Percentiles rank a stretch among this genome's conserved stretches.
These are phyloP conservation scores for Zenarchopterus dispar DNA, from an alignment of 2,797 vertebrate genomes.

Conservation along the genomic window DNA sequence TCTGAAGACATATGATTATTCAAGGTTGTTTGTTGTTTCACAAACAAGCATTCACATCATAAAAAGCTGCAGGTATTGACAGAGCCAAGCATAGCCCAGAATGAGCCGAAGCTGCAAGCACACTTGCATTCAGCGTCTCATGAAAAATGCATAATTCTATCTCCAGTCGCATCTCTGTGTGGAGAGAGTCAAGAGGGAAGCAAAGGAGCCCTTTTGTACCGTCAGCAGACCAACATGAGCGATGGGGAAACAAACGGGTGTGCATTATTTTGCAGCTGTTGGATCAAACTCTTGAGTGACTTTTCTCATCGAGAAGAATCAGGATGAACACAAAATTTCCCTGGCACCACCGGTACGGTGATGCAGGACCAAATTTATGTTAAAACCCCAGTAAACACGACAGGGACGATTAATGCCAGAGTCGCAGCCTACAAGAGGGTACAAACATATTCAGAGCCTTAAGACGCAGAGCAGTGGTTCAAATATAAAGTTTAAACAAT, in stretches of 20 bases:
- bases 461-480: conserved; percentile 7
- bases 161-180: conserved; percentile 64
- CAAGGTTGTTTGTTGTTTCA: conserved; percentile 49
- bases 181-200: conserved; percentile 65
- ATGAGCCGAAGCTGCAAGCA: conserved; percentile 57
- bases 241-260: conserved; percentile 49
- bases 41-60: conserved; percentile 56
- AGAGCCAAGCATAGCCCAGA: conserved; percentile 62
- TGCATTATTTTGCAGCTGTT: conserved; percentile 43
- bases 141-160: conserved; percentile 79
- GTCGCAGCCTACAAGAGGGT: conserved; percentile 20
- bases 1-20: conserved; percentile 49
- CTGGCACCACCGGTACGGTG: conserved; percentile 24
- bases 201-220: conserved; percentile 58
- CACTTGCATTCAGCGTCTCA: conserved; percentile 64
- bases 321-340: conserved; percentile 45
- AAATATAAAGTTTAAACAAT: conserved; percentile 27
- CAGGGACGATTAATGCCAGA: conserved; percentile 31
- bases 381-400: conserved; percentile 30
- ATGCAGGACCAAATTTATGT: conserved; percentile 43
- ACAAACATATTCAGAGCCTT: conserved; percentile 17
- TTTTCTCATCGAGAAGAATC: conserved; percentile 64
- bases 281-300: conserved; percentile 53
- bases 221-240: conserved; percentile 51
- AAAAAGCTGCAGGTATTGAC: conserved; percentile 68